phyloP scores from a whole-genome alignment of 2,888 invertebrate genomes.

The Tortricodes alternella region DNA sequence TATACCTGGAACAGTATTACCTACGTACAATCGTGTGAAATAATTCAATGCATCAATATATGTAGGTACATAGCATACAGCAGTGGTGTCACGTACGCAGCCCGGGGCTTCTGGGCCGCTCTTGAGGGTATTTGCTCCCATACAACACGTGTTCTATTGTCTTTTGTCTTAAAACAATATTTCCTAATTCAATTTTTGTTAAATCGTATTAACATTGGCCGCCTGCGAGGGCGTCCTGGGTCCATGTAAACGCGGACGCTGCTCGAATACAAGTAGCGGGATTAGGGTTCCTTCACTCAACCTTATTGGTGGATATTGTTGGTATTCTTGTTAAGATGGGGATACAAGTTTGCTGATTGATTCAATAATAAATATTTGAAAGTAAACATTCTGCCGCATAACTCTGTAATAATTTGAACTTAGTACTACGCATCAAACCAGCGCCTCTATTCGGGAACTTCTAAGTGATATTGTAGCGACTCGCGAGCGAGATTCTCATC shows the following conservation, averaged over 20 bases:
- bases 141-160: slow-evolving; percentile 46
- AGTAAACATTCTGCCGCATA: too few relatives aligned
- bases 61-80: slow-evolving; percentile 39
- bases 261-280: slow-evolving; percentile 17
- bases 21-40: slow-evolving; percentile 53
- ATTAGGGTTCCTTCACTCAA: not conserved
- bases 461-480: too few relatives aligned
- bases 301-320: not conserved
- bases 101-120: slow-evolving; percentile 35
- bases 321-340: not conserved
- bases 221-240: slow-evolving; percentile 11
- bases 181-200: slow-evolving; percentile 38
- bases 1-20: slow-evolving; percentile 41
- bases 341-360: too few relatives aligned
- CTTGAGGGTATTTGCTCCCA: slow-evolving; percentile 40
- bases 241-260: slow-evolving; percentile 16
- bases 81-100: slow-evolving; percentile 51
- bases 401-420: too few relatives aligned
- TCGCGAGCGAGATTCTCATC: too few relatives aligned
- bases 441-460: too few relatives aligned
- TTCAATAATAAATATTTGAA: too few relatives aligned
- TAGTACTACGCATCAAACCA: too few relatives aligned
- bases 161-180: slow-evolving; percentile 44
- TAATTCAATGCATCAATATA: slow-evolving; percentile 60
- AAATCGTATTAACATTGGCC: slow-evolving; percentile 30